Conservation (phyloP, 2,888 invertebrate genomes). For the Apocheima hispidaria region DNA sequence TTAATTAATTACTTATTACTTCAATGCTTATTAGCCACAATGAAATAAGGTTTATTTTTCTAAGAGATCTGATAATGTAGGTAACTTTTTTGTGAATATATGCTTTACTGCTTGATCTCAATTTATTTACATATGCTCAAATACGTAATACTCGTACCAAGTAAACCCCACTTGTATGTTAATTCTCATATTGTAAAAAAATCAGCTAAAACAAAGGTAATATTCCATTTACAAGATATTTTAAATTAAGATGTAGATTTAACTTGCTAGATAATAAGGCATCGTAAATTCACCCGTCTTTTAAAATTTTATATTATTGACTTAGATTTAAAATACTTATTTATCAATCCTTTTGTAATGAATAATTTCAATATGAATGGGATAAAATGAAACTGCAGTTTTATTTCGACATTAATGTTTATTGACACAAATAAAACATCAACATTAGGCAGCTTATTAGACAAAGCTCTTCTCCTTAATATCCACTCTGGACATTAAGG, state of each 20-base stretch:
- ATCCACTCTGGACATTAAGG: no score
- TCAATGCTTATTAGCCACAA: conserved; percentile 12
- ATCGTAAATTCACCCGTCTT: conserved; percentile 85
- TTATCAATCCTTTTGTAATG: conserved; percentile 83
- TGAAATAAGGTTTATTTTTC: conserved; percentile 15
- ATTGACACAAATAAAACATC: conserved; percentile 59
- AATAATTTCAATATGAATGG: conserved; percentile 82
- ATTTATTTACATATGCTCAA: conserved; percentile 57
- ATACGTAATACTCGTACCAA: conserved; percentile 32
- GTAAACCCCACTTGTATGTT: conserved; percentile 26
- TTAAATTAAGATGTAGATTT: conserved; percentile 74
- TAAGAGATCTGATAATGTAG: conserved; percentile 17
- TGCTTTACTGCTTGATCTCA: conserved; percentile 64
- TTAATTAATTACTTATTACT: conserved; percentile 8
- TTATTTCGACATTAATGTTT: conserved; percentile 62
- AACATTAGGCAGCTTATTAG: conserved; percentile 49
- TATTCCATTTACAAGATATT: conserved; percentile 85
- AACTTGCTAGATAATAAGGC: conserved; percentile 77
- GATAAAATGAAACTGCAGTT: conserved; percentile 66
- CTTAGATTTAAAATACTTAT: conserved; percentile 85
- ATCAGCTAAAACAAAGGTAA: conserved; percentile 60
- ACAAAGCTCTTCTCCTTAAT: conserved; percentile 37
- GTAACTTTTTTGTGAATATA: conserved; percentile 25
- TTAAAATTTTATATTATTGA: conserved; percentile 86
- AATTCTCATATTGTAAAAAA: conserved; percentile 41